Base-by-base conservation (phyloP, 1,140 invertebrate genomes). In the Anthonomus grandis region DNA sequence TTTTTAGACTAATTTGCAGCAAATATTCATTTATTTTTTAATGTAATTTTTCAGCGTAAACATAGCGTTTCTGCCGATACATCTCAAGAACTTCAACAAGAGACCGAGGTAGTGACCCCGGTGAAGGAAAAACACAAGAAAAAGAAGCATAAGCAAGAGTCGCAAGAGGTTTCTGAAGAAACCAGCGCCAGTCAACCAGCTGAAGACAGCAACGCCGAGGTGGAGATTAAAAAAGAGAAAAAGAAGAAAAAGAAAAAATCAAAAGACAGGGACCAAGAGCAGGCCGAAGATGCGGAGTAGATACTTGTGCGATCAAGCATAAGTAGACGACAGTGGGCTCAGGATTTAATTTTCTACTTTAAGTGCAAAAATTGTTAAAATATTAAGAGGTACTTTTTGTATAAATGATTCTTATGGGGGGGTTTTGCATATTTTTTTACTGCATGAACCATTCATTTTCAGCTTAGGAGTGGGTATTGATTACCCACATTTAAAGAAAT, bases 51-150 rank as follows among this genome's bases (percentile, higher is more conserved):
- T n/a, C 74, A 83, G 70, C 74, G 81, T 39, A 82, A 82, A 64
- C 73, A 62, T 56, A 67, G 66, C 24, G 67, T 34, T 54, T 61
- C 51, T 23, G 68, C 65, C n/a, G 45, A 57, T 9, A 37, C 27
- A 78, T 50, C 72, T 76, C 8, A 79, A 81, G 59, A 71, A 74
- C 1, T 73, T 72, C 44, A 74, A 74, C 41, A 75, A 72, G 47
- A 76, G 72, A 48, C 71, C 75, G 13, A 84, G 84, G 57, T 83
- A 85, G 66, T 84, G 85, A 52, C 37, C 23, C 27, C 38, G 15
- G 31, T 46, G 23, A 60, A 56, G 17, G 50, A 22, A 15, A 54
- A 60, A 22, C 47, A 54, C 21, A 59, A 59, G 49, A 59, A 59
- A 34, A 59, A 52, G 38, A 59, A 49, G 13, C 46, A 38, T 6